phyloP scores from a whole-genome alignment of 2,888 invertebrate species.

The Macrostomum cliftonense region DNA sequence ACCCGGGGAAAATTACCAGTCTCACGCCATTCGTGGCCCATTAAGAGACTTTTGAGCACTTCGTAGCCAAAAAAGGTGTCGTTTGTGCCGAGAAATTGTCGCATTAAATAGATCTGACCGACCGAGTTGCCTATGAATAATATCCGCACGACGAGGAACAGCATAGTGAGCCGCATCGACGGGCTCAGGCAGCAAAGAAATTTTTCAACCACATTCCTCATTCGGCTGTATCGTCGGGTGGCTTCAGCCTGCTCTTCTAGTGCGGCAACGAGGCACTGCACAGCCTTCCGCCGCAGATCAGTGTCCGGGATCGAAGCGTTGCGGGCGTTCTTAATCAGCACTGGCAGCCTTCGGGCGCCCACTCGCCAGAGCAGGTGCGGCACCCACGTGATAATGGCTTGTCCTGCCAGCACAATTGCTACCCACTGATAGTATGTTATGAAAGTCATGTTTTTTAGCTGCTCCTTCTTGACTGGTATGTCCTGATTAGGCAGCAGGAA shows the following conservation, averaged over 20 bases:
- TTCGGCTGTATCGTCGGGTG: slow-evolving; percentile 2
- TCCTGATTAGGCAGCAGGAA: slow-evolving; percentile 7
- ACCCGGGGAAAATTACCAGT: slow-evolving; percentile 10
- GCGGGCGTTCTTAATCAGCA: slow-evolving; percentile 8
- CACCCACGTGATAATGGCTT: slow-evolving; percentile 9
- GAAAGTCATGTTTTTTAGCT: slow-evolving; percentile 3
- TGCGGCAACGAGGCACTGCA: slow-evolving; percentile 7
- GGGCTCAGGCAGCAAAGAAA: slow-evolving; percentile 9
- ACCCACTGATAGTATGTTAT: slow-evolving; percentile 11
- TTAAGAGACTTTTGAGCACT: slow-evolving; percentile 5
- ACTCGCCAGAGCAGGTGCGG: slow-evolving; percentile 10
- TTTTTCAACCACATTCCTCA: slow-evolving; percentile 3
- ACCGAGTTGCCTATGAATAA: slow-evolving; percentile 7
- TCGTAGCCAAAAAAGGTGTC: slow-evolving; percentile 7
- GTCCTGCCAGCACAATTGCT: slow-evolving; percentile 9
- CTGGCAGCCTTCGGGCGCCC: slow-evolving; percentile 5
- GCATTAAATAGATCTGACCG: slow-evolving; percentile 11
- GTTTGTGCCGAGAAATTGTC: slow-evolving; percentile 8
- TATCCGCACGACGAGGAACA: slow-evolving; percentile 6
- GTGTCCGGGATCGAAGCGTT: slow-evolving; percentile 9
- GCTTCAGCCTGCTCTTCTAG: slow-evolving; percentile 10
- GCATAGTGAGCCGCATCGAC: slow-evolving; percentile 4
- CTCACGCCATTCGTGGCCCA: slow-evolving; percentile 8
- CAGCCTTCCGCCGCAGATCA: slow-evolving; percentile 6
- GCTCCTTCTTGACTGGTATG: slow-evolving; percentile 5